Evolutionary conservation across 2,888 invertebrate genomes (phyloP).

Genomic region (Latrodectus hesperus): DNA sequence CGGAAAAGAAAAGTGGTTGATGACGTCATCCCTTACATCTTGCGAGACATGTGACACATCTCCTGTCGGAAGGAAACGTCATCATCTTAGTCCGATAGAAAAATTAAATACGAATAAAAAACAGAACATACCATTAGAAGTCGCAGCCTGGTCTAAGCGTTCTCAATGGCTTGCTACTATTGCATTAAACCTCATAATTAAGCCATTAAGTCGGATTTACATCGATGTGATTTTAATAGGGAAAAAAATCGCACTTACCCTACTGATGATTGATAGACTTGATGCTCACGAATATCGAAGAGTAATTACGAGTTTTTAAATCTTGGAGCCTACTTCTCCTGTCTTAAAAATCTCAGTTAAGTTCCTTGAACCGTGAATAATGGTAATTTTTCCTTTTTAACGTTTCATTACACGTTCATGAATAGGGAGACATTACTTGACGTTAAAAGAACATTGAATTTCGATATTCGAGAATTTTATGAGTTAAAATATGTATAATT

Average conservation of each 20-base stretch:
- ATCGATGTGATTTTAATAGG: background rate
- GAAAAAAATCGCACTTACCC: slow-evolving; percentile 33
- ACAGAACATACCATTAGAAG: slow-evolving; percentile 54
- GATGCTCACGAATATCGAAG: slow-evolving; percentile 20
- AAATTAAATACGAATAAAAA: slow-evolving; percentile 25
- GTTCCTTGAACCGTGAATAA: slow-evolving; percentile 13
- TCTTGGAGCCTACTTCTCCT: background rate
- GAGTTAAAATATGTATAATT: too few species aligned
- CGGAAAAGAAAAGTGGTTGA: slow-evolving; percentile 55
- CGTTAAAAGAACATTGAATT: background rate
- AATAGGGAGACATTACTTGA: background rate
- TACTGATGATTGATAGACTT: slow-evolving; percentile 22
- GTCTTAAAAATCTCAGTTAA: background rate
- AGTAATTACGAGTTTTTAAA: slow-evolving; percentile 27
- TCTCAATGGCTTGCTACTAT: background rate
- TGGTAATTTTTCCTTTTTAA: background rate
- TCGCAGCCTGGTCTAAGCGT: slow-evolving; percentile 11
- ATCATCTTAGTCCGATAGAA: slow-evolving; percentile 60
- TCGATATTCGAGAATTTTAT: too few species aligned
- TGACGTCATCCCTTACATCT: slow-evolving; percentile 67
- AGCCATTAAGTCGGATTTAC: slow-evolving; percentile 37
- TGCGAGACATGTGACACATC: slow-evolving; percentile 61
- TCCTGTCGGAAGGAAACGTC: slow-evolving; percentile 68
- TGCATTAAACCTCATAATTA: slow-evolving; percentile 23
- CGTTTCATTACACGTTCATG: background rate